Conservation (phyloP, 2,888 invertebrate genomes). For the Polymixis flavicincta region DNA sequence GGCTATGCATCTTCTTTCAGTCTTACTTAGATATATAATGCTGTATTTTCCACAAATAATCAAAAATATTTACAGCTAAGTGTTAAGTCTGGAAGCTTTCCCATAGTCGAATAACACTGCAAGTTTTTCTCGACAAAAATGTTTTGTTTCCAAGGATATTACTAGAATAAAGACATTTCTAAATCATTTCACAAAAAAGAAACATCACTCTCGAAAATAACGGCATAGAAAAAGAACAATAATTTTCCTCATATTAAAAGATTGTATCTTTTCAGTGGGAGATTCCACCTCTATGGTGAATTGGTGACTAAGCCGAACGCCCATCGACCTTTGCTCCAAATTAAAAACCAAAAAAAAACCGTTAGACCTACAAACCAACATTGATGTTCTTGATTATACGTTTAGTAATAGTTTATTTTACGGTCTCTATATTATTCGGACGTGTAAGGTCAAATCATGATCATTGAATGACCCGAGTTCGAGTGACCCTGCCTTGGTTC, state of each 20-base stretch:
- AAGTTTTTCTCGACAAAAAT: background rate
- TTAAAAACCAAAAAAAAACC: slow-evolving; percentile 41
- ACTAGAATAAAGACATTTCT: too few species aligned
- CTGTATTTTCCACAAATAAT: background rate
- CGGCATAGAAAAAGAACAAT: slow-evolving; percentile 5
- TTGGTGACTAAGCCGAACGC: slow-evolving; percentile 42
- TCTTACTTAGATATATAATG: background rate
- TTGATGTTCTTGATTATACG: slow-evolving; percentile 50
- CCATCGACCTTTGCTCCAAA: slow-evolving; percentile 50
- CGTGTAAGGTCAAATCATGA: slow-evolving; percentile 61
- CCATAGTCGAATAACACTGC: background rate
- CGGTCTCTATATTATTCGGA: slow-evolving; percentile 48
- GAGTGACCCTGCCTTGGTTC: slow-evolving; percentile 53
- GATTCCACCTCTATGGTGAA: slow-evolving; percentile 38
- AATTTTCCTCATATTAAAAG: background rate
- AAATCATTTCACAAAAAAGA: background rate
- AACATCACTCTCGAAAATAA: background rate
- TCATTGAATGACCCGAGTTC: slow-evolving; percentile 47
- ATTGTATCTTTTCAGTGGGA: background rate
- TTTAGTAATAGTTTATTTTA: slow-evolving; percentile 56
- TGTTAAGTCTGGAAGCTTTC: background rate
- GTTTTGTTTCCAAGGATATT: background rate
- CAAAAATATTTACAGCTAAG: background rate
- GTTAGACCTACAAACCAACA: slow-evolving; percentile 48
- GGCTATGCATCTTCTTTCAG: too few species aligned